These are phyloP conservation scores for Aphidoletes aphidimyza DNA, from an alignment of 2,888 invertebrate species.

Conservation along the genomic window DNA sequence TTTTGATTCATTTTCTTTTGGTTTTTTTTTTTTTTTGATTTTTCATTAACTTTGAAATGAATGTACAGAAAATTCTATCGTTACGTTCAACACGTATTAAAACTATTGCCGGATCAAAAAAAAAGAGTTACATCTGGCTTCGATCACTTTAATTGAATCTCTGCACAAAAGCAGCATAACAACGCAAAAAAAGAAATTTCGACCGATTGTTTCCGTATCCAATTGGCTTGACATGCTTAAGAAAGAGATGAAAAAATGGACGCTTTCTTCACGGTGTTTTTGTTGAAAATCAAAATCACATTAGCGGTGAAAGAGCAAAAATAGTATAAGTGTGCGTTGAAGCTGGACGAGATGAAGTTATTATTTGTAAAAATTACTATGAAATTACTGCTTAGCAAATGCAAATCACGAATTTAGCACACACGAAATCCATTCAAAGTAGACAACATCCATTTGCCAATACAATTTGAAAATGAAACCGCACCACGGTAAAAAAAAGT, in stretches of 20 bases:
- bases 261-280: conserved; percentile 3
- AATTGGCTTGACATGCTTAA: background rate
- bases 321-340: background rate
- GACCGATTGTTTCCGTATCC: background rate
- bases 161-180: background rate
- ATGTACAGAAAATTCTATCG: background rate
- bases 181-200: background rate
- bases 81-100: too few relatives aligned
- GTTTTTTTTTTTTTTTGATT: background rate
- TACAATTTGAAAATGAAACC: background rate
- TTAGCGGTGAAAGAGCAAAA: background rate
- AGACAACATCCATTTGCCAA: background rate
- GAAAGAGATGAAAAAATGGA: background rate
- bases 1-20: too few relatives aligned
- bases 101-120: background rate
- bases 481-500: background rate
- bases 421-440: background rate
- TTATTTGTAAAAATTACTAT: background rate
- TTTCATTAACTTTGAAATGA: background rate
- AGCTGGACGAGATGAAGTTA: too few relatives aligned
- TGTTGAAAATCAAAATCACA: conserved; percentile 18
- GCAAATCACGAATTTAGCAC: background rate
- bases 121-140: background rate
- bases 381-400: background rate
- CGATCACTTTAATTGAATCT: background rate